Conservation (phyloP, 2,888 invertebrate genomes). For the Nephrotoma flavescens region DNA sequence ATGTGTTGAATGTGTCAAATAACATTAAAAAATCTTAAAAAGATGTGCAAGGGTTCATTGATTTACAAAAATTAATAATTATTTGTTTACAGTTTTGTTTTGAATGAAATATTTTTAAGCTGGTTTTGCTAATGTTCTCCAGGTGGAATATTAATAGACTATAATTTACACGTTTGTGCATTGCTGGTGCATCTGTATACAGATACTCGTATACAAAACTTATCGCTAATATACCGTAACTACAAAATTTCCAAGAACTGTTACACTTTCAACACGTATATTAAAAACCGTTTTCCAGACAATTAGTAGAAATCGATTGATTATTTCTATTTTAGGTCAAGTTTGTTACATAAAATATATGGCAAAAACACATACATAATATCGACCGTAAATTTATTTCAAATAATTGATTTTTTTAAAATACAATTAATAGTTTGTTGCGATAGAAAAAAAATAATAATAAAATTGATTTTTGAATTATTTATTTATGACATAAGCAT, state of each 20-base stretch:
- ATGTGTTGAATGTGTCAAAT: too few relatives aligned
- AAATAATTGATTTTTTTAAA: not conserved
- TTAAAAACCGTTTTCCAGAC: not conserved
- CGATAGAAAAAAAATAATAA: not conserved
- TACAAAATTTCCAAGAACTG: not conserved
- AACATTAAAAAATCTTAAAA: too few relatives aligned
- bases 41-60: too few relatives aligned
- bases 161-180: too few relatives aligned
- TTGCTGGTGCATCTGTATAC: too few relatives aligned
- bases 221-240: not conserved
- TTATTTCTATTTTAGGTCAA: not conserved
- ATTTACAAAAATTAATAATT: too few relatives aligned
- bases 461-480: not conserved
- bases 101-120: too few relatives aligned
- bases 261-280: not conserved
- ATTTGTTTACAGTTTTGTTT: too few relatives aligned
- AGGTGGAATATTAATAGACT: too few relatives aligned
- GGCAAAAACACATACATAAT: not conserved
- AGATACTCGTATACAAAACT: too few relatives aligned
- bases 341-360: not conserved
- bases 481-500: not conserved
- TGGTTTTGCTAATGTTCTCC: too few relatives aligned
- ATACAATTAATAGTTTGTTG: not conserved
- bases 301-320: not conserved
- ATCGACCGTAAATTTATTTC: not conserved